Base-by-base conservation (phyloP, 1,140 invertebrate genomes). In the Rhyzopertha dominica region DNA sequence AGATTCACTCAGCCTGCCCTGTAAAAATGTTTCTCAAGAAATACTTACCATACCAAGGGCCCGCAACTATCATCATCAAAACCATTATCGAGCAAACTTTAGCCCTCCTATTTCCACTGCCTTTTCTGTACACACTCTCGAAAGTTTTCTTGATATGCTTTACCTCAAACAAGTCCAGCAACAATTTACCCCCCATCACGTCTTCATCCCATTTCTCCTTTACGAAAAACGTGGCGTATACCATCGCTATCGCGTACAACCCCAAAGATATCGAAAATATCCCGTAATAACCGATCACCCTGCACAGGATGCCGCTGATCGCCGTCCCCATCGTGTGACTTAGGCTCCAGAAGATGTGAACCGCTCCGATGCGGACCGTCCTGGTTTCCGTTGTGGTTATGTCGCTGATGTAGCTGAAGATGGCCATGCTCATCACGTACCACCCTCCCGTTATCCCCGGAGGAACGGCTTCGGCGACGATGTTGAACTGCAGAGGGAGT, bases 371-470 rank as follows among this genome's bases (percentile, higher is more conserved):
- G 22, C 78, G 67, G 47, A 79, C 72, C 2, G 78, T 75, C 17
- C 78, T 70, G 52, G 74, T 75, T 51, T 78, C 71, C 24, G 76
- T 68, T 13, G 67, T 69, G 10, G 75, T 79, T 14, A 76, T 68
- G 28, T 73, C 73, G 19, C 76, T 72, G 52, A 80, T 75, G 49
- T 79, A 79, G 64, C 76, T 79, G 44, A 73, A 79, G 58, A 79
- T 71, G 14, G 74, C 78, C 74, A 79, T 78, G 49, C 78, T 70
- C 61, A 79, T 74, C 25, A 77, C 71, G 42, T 75, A 76, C 54
- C 76, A 70, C 43, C 78, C 72, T 69, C 75, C 51, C 65, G 74
- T 74, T 10, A 80, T 54, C 2, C 73, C 70, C 0, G 76, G 71
- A 3, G 77, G 74, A 29, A 80, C 61, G 2, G 73, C 70, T 53